Evolutionary conservation across 2,888 invertebrate genomes (phyloP).

Genomic region (Lamellibrachia satsuma): DNA sequence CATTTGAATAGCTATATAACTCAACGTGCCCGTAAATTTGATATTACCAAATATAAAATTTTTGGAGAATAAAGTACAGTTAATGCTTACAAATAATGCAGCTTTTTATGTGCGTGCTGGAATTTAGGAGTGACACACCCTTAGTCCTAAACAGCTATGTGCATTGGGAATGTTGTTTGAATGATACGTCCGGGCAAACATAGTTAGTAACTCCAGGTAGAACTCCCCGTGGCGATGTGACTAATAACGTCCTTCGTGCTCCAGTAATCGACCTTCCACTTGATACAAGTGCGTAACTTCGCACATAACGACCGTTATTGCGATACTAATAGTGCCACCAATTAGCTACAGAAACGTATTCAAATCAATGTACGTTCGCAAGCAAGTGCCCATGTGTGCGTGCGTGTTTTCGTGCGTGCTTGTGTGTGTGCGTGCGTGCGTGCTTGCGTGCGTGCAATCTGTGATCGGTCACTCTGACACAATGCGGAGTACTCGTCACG

Average conservation of each 20-base stretch:
- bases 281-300: background rate
- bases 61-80: background rate
- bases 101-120: background rate
- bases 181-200: background rate
- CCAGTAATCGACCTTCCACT: background rate
- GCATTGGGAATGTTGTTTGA: background rate
- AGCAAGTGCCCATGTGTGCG: too few relatives aligned
- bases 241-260: background rate
- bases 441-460: background rate
- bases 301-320: background rate
- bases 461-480: background rate
- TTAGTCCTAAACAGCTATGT: background rate
- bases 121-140: background rate
- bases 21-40: background rate
- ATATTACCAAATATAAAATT: background rate
- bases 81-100: background rate
- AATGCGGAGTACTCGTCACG: background rate
- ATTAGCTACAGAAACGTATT: background rate
- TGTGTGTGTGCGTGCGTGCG: background rate
- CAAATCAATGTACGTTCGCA: too few relatives aligned
- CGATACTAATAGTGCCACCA: background rate
- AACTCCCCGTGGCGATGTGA: background rate
- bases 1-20: background rate
- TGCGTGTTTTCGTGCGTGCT: too few relatives aligned
- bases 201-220: background rate